Evolutionary conservation across 2,888 invertebrate genomes (phyloP).

Genomic region (Zele albiditarsus): DNA sequence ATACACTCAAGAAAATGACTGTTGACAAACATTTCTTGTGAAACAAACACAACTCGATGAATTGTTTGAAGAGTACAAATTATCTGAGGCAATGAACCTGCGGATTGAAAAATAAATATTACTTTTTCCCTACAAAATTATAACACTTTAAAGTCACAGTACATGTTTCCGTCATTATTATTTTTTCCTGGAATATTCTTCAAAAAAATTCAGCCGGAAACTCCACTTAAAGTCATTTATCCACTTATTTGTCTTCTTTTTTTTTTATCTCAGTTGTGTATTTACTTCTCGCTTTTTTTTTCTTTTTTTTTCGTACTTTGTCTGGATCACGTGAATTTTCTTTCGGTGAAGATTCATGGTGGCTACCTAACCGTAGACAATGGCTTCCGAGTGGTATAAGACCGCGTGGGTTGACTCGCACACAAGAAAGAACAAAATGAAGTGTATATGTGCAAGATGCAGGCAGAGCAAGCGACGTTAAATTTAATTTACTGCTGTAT

Average conservation of each 20-base stretch:
- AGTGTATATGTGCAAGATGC: constrained; percentile 4
- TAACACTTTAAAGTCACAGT: too few relatives aligned
- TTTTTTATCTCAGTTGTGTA: not conserved
- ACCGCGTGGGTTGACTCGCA: constrained; percentile 37
- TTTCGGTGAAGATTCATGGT: constrained; percentile 38
- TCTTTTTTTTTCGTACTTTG: not conserved
- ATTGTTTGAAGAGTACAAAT: too few relatives aligned
- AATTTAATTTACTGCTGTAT: constrained; percentile 46
- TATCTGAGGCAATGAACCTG: too few relatives aligned
- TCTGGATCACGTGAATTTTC: constrained; percentile 28
- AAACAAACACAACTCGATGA: too few relatives aligned
- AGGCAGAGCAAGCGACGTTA: constrained; percentile 35
- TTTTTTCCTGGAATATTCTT: too few relatives aligned
- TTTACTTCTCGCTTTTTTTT: not conserved
- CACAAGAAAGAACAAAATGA: constrained; percentile 31
- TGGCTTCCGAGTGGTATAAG: constrained; percentile 39
- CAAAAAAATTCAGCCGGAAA: too few relatives aligned
- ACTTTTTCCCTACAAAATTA: too few relatives aligned
- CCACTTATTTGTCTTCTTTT: not conserved
- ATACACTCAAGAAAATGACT: too few relatives aligned
- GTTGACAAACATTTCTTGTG: too few relatives aligned
- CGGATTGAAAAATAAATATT: too few relatives aligned
- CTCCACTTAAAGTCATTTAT: not conserved
- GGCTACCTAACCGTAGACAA: constrained; percentile 35
- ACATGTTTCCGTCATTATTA: too few relatives aligned